Evolutionary conservation across 2,888 invertebrate species (phyloP), one percentile per base, ranked within the genome.

Genomic region (Chaetogeoica ovagalla): DNA sequence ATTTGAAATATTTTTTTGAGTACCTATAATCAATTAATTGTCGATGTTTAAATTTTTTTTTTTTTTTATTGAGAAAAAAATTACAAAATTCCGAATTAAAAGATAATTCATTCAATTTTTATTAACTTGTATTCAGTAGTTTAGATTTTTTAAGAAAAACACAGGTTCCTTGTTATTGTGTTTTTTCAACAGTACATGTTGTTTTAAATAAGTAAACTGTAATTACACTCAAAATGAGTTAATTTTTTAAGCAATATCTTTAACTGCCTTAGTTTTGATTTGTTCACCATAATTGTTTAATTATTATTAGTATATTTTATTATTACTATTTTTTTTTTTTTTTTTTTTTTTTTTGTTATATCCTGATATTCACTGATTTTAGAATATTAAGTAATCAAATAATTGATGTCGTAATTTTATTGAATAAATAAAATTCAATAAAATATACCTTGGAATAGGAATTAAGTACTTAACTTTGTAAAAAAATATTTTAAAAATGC

Each of bases 381-480:
- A 69, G 19, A 57, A 65, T 57, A 62, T 62, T 76, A 66, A 68
- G 66, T 60, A 69, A 62, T 70, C 55, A 77, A 77, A 77, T 70
- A 68, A 43, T 76, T 30, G 4, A 30, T 30, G 30, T 30, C 30
- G 30, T 30, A 30, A 30, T 43, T 76, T 30, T 60, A 60, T 59
- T 66, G 39, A 62, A 52, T 70, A 30, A 37, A 69, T 30, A 30
- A 30, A 30, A 30, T 30, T 30, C 30, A 30, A 30, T 30, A 30
- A 30, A 30, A 30, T 30, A 63, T 77, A 77, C n/a, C 55, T 39
- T 77, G 76, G 30, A 76, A 59, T 59, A 68, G 48, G n/a, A 69
- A 21, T 70, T 76, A 59, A 62, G 77, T 77, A 77, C 77, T 77
- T 77, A 77, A 70, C n/a, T 52, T 69, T 77, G 77, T 77, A 77